Percentiles rank a stretch among this genome's conserved stretches.
Evolutionary conservation across 2,797 vertebrate species (phyloP).

Genomic region (Philypnodon macrostomus): DNA sequence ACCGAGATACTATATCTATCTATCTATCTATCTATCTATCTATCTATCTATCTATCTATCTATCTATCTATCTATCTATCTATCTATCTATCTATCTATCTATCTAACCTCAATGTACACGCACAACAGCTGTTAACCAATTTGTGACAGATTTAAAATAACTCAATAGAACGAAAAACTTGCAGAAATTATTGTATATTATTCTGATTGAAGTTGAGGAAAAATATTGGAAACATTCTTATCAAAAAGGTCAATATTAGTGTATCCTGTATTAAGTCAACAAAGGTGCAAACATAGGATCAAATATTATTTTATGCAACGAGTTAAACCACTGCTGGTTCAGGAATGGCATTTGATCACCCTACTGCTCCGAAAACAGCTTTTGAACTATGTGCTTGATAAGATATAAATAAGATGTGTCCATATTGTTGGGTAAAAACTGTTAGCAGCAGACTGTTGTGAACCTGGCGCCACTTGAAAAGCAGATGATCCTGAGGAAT

Average conservation of each 20-base stretch:
- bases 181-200: background rate
- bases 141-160: too few species aligned
- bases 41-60: too few species aligned
- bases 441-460: background rate
- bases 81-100: too few species aligned
- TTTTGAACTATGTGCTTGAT: conserved; percentile 27
- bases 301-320: conserved; percentile 39
- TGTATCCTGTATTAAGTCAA: conserved; percentile 30
- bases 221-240: too few species aligned
- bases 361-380: conserved; percentile 22
- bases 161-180: too few species aligned
- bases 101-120: too few species aligned
- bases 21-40: too few species aligned
- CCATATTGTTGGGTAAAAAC: conserved; percentile 12
- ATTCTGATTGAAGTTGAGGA: too few species aligned
- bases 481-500: conserved; percentile 67
- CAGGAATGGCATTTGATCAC: conserved; percentile 12
- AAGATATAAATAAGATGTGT: conserved; percentile 54
- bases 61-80: too few species aligned
- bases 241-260: too few species aligned
- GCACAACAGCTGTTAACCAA: too few species aligned
- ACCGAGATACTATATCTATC: too few species aligned
- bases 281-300: conserved; percentile 37
- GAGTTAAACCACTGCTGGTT: conserved; percentile 3
- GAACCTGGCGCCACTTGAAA: conserved; percentile 44